These are phyloP conservation scores for Hemithea aestivaria DNA, from an alignment of 2,888 invertebrate species.

Conservation along the genomic window DNA sequence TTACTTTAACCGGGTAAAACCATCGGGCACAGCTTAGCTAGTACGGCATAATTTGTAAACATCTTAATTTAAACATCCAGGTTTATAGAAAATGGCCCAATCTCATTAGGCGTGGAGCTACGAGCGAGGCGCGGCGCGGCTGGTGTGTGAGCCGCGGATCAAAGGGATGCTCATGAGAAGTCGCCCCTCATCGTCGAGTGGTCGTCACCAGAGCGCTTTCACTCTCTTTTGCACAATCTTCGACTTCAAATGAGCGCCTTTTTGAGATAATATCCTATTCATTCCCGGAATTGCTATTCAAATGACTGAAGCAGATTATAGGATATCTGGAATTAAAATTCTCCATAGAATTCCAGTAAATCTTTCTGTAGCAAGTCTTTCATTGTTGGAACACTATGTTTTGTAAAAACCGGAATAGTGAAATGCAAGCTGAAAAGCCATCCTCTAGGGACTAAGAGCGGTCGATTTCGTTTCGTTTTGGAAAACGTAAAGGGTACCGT, in stretches of 20 bases:
- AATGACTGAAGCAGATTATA: constrained; percentile 3
- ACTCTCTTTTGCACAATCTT: constrained; percentile 48
- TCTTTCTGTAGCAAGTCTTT: no score
- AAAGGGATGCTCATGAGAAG: constrained; percentile 64
- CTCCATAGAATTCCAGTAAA: no score
- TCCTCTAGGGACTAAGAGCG: constrained; percentile 10
- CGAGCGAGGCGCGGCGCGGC: constrained; percentile 42
- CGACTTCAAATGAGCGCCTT: constrained; percentile 39
- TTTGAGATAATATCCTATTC: constrained; percentile 36
- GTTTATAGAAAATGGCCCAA: constrained; percentile 43
- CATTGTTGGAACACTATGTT: no score
- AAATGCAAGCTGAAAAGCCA: constrained; percentile 3
- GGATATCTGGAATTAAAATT: background rate
- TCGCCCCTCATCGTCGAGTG: constrained; percentile 52
- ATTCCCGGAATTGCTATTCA: constrained; percentile 16
- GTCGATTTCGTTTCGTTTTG: no score
- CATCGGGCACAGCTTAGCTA: no score
- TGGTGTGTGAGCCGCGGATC: constrained; percentile 56
- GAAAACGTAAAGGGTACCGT: no score
- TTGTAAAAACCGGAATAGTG: no score
- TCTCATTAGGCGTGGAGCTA: constrained; percentile 54
- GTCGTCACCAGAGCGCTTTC: constrained; percentile 51
- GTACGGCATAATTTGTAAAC: background rate
- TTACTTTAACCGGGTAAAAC: no score
- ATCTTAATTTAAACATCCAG: constrained; percentile 15